Evolutionary conservation across 2,888 invertebrate genomes (phyloP).

Genomic region (Ophonus ardosiacus): DNA sequence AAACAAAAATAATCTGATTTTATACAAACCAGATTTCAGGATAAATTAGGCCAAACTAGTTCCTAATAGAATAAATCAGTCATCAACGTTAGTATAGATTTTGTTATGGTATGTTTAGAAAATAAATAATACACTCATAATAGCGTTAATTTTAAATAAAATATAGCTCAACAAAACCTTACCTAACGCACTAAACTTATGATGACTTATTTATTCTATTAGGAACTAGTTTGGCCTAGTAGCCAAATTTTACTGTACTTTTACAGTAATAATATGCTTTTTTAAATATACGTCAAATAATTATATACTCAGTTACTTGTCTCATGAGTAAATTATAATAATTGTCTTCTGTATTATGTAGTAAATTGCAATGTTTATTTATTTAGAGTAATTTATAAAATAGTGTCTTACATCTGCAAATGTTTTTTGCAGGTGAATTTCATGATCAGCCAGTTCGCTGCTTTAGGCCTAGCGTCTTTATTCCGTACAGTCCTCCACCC

Average conservation of each 20-base stretch:
- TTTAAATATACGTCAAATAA: neutral
- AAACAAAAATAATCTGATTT: neutral
- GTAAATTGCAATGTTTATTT: neutral
- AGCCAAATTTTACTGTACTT: neutral
- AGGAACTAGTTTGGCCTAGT: neutral
- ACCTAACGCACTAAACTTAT: too few species aligned
- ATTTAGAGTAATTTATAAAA: neutral
- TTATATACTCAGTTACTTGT: neutral
- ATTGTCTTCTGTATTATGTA: neutral
- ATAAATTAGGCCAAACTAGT: too few species aligned
- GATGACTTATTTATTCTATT: too few species aligned
- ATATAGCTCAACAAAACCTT: too few species aligned
- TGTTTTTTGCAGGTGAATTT: constrained; percentile 85
- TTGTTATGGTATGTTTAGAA: too few species aligned
- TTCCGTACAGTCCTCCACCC: constrained; percentile 88
- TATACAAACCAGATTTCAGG: neutral
- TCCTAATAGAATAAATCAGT: too few species aligned
- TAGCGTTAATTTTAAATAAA: too few species aligned
- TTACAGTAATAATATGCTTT: neutral
- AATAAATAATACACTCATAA: too few species aligned
- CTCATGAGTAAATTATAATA: neutral
- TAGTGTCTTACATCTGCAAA: neutral
- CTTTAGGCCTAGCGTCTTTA: constrained; percentile 87
- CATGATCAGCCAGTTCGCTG: constrained; percentile 88
- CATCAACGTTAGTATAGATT: too few species aligned